Base-by-base conservation (phyloP, 2,888 invertebrate genomes). In the Drosophila diplacantha region DNA sequence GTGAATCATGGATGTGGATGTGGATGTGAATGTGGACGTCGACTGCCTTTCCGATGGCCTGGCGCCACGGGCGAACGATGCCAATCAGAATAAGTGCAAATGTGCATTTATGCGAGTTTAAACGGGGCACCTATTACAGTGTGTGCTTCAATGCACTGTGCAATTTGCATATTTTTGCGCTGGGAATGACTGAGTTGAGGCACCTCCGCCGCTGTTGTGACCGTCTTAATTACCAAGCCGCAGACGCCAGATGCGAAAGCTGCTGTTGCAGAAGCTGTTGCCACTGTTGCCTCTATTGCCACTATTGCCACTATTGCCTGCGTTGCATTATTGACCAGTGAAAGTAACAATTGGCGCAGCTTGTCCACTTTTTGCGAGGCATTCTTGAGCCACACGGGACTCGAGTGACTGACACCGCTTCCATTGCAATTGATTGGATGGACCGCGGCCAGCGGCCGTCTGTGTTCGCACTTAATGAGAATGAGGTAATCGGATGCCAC, bases 51-150 rank as follows among this genome's bases (percentile, higher is more conserved):
- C 16, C n/a, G 59, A 52, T 63, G 56, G 56, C 63, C 51, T 62
- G 73, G 77, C 80, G 80, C 78, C 75, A 54, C 54, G 52, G 50
- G 81, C 67, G 73, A 80, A 79, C 75, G 73, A 79, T 76, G 76
- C 62, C 77, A 79, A 81, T 81, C 81, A 80, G 77, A 82, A 81
- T 75, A 74, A 81, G 80, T 80, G 77, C 74, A 75, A 81, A 77
- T 72, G 75, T 70, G 75, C 72, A 72, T 65, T 75, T 74, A 73
- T 55, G 71, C 66, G 71, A 71, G 72, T 68, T 75, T 80, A 74
- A 49, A 14, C 66, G 52, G 50, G 31, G 29, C 53, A 54, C 39
- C 43, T 29, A 32, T 35, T 58, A 46, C 38, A 9, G 34, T 38
- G 41, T 32, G 59, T 44, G 44, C 18, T 29, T 29, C 44, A 46